These are phyloP conservation scores for Sceloporus tristichus DNA, from an alignment of 2,113 vertebrate species.

Conservation along the genomic window DNA sequence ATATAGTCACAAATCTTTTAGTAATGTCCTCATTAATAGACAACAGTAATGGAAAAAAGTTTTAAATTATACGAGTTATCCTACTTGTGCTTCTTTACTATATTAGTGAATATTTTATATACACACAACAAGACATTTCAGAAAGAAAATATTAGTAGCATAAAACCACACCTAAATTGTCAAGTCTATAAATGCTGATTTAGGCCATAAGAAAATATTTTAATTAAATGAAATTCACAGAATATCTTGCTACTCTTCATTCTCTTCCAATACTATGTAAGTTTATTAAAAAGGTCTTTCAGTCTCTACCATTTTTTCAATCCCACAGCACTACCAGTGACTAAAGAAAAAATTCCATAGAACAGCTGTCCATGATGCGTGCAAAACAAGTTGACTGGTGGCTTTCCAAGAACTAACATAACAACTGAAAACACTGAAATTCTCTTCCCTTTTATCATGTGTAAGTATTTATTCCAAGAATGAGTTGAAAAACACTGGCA, in stretches of 20 bases:
- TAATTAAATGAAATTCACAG: neutral
- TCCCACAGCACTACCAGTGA: neutral
- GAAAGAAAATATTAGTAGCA: neutral
- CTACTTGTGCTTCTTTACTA: neutral
- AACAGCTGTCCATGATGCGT: constrained; percentile 19
- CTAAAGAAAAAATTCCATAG: constrained; percentile 37
- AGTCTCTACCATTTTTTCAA: constrained; percentile 39
- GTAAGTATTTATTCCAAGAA: constrained; percentile 25
- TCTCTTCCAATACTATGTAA: neutral
- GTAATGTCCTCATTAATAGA: too few relatives aligned
- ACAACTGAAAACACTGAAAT: constrained; percentile 24
- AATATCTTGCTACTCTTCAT: constrained; percentile 20
- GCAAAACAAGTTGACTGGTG: constrained; percentile 33
- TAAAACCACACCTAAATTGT: neutral
- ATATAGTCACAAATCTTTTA: neutral
- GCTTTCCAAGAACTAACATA: neutral
- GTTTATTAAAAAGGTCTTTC: constrained; percentile 22
- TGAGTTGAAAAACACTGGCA: neutral
- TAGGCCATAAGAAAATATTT: neutral
- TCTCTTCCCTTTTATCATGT: constrained; percentile 8
- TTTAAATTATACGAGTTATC: neutral
- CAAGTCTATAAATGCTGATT: neutral
- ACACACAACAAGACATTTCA: neutral
- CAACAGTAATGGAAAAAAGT: neutral
- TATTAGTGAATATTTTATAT: neutral